phyloP scores from a whole-genome alignment of 2,888 invertebrate species.

The Trachelus stipa region DNA sequence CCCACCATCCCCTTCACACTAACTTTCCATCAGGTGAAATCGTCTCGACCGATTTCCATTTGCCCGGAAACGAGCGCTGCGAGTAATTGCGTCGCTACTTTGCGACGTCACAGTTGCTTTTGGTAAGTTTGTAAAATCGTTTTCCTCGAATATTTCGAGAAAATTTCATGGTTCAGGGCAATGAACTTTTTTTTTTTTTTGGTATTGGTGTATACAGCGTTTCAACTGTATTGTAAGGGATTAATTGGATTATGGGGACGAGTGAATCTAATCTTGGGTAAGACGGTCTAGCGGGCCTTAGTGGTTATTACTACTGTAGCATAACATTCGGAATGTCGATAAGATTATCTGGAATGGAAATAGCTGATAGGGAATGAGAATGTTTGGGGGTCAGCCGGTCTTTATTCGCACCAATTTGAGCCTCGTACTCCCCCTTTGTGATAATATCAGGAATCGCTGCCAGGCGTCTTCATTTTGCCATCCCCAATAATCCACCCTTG shows the following conservation, averaged over 20 bases:
- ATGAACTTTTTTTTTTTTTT: background rate
- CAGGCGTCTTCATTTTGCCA: conserved; percentile 5
- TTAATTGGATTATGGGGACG: background rate
- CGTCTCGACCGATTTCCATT: background rate
- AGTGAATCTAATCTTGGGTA: background rate
- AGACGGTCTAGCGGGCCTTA: background rate
- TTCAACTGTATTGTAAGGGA: background rate
- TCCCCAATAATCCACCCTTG: conserved; percentile 3
- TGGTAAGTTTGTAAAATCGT: background rate
- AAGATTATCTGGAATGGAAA: background rate
- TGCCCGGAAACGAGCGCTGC: background rate
- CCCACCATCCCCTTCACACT: background rate
- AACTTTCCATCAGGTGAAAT: background rate
- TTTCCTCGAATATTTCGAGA: background rate
- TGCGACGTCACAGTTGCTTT: background rate
- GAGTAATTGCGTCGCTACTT: background rate
- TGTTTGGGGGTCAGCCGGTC: background rate
- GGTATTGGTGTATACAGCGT: background rate
- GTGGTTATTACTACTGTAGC: background rate
- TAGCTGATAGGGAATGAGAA: background rate
- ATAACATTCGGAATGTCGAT: background rate
- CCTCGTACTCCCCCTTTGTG: background rate
- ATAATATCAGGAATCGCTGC: background rate
- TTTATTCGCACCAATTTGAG: background rate
- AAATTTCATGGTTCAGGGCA: background rate